Percentiles rank a stretch among this genome's conserved stretches.
These are phyloP conservation scores for Ametastegia equiseti DNA, from an alignment of 2,888 invertebrate genomes.

Conservation along the genomic window DNA sequence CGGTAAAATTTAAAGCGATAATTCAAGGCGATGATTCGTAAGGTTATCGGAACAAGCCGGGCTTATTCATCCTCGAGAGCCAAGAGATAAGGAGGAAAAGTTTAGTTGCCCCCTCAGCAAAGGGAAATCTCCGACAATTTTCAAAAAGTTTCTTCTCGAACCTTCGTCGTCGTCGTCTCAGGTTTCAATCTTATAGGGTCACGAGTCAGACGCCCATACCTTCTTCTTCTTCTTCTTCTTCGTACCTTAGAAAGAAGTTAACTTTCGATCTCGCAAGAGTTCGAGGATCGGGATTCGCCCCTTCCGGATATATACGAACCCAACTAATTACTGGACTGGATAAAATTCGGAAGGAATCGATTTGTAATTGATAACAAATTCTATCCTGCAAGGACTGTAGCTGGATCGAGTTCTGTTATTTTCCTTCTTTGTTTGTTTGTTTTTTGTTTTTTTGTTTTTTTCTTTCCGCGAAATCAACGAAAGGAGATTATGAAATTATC, in stretches of 20 bases:
- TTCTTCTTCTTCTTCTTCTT: neutral
- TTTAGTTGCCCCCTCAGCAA: neutral
- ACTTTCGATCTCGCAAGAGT: too few relatives aligned
- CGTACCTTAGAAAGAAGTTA: neutral
- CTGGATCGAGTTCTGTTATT: neutral
- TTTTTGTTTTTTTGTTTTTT: neutral
- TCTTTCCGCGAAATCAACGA: neutral
- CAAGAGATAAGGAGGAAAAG: neutral
- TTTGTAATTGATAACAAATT: constrained; percentile 7
- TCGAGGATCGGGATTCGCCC: neutral
- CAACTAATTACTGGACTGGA: neutral
- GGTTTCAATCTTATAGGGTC: neutral
- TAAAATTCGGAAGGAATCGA: neutral
- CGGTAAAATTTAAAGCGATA: neutral
- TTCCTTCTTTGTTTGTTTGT: neutral
- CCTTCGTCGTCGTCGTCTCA: neutral
- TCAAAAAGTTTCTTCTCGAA: neutral
- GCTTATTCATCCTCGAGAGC: too few relatives aligned
- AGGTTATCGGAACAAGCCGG: neutral
- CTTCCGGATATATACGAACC: neutral
- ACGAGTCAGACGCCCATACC: neutral
- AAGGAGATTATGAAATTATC: neutral
- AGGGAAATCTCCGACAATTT: neutral
- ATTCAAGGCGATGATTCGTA: neutral
- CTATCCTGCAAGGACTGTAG: neutral